Base-by-base conservation (phyloP, 2,888 invertebrate genomes). In the Lysandra bellargus region DNA sequence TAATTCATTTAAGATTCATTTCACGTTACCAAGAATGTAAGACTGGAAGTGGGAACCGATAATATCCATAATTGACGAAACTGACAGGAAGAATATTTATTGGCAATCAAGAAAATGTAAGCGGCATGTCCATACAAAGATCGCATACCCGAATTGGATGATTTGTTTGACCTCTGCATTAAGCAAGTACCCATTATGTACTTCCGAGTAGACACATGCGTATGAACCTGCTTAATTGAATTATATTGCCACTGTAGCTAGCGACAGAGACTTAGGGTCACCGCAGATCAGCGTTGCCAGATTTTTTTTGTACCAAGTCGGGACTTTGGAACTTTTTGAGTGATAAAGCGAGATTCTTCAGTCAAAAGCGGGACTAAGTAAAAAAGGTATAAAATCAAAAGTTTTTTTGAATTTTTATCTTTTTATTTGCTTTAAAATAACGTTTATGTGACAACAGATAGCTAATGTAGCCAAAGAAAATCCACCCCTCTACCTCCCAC, bases 71-170 rank as follows among this genome's bases (percentile, higher is more conserved):
- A 80, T 78, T 60, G 40, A 40, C 75, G 57, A 78, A 78, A 82
- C 80, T 80, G 80, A 81, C 81, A 78, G 82, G 82, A 82, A 82
- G 78, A 72, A 40, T 80, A 78, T 79, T 82, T 81, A 81, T 78
- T 69, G 61, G 33, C 81, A 83, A 83, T 83, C 80, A 83, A 82
- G 81, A 79, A 81, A 80, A 81, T 79, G 79, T 74, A 37, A 79
- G 75, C 79, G 75, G 79, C 80, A 75, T 61, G 23, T 81, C 30
- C 64, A 64, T 4, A 80, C 79, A 79, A 78, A 80, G 57, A 76
- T 76, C 53, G 53, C 17, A 53, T 53, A 30, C 57, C 30, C 49
- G 49, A 75, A 76, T 53, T 33, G 76, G 49, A 76, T 53, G 75
- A 75, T 84, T 80, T 78, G 80, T 80, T 76, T 44, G 37, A 64